Evolutionary conservation across 1,140 invertebrate species (phyloP).

Genomic region (Vanessa tameamea): DNA sequence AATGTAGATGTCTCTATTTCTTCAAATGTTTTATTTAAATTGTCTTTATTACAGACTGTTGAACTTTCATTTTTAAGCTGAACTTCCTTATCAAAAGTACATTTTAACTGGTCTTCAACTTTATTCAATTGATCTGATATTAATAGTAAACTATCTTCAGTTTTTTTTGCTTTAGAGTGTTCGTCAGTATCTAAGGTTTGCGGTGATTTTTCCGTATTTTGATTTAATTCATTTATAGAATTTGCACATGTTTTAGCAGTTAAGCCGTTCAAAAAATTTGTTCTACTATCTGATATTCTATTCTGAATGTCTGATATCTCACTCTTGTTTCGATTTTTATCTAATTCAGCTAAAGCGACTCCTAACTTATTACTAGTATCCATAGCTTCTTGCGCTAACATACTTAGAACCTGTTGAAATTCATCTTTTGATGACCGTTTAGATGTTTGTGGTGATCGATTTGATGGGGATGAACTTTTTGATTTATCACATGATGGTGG

Average conservation of each 20-base stretch:
- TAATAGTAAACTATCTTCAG: conserved; percentile 76
- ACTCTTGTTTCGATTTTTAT: conserved; percentile 73
- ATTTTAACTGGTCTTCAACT: conserved; percentile 77
- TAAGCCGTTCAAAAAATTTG: conserved; percentile 64
- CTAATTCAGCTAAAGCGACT: conserved; percentile 76
- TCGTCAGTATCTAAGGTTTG: conserved; percentile 43
- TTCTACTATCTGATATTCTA: conserved; percentile 65
- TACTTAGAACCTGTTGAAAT: conserved; percentile 82
- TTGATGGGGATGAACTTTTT: conserved; percentile 77
- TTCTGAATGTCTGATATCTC: conserved; percentile 63
- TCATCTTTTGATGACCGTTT: conserved; percentile 77
- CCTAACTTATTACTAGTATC: conserved; percentile 78
- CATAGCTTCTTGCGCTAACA: conserved; percentile 82
- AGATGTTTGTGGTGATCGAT: conserved; percentile 70
- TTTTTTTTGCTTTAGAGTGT: conserved; percentile 64
- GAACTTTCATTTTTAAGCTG: conserved; percentile 65
- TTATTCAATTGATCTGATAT: conserved; percentile 77
- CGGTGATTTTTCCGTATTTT: conserved; percentile 38
- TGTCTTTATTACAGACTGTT: conserved; percentile 50
- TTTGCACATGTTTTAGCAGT: conserved; percentile 54
- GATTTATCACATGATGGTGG: conserved; percentile 77
- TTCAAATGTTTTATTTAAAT: conserved; percentile 42
- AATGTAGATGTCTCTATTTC: conserved; percentile 48
- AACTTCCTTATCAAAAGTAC: conserved; percentile 71
- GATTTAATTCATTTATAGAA: conserved; percentile 36